Evolutionary conservation across 2,113 vertebrate species (phyloP).

Genomic region (Passer domesticus): DNA sequence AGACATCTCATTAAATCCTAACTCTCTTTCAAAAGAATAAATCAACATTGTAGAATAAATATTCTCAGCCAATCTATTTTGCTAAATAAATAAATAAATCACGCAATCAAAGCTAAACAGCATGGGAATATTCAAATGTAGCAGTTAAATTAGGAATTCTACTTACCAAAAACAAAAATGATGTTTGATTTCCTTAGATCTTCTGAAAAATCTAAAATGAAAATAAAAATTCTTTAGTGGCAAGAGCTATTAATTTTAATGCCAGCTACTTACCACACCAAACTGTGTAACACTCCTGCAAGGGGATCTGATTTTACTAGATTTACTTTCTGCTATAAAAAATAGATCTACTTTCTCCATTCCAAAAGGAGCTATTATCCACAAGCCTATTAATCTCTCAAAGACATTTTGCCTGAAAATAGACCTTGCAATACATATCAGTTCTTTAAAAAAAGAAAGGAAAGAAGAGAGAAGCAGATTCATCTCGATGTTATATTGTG

Average conservation of each 20-base stretch:
- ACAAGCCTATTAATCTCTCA: background rate
- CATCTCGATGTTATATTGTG: background rate
- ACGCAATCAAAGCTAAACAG: background rate
- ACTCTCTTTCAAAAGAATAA: background rate
- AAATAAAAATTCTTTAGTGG: conserved; percentile 42
- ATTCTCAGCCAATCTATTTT: background rate
- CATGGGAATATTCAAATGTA: background rate
- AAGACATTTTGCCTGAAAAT: background rate
- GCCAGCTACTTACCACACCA: background rate
- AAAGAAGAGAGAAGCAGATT: background rate
- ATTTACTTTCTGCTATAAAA: background rate
- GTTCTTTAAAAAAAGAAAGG: background rate
- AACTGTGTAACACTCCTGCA: background rate
- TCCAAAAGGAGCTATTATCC: background rate
- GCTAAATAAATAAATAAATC: background rate
- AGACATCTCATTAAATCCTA: background rate
- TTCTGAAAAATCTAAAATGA: conserved; percentile 74
- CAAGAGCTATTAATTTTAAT: background rate
- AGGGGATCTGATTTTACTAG: background rate
- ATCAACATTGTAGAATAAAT: background rate
- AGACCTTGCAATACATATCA: background rate
- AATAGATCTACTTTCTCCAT: background rate
- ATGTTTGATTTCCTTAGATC: conserved; percentile 88
- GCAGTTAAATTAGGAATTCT: background rate
- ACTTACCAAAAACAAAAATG: conserved; percentile 92